Conservation (phyloP, 2,888 invertebrate species). For the Anagyrus pseudococci region DNA sequence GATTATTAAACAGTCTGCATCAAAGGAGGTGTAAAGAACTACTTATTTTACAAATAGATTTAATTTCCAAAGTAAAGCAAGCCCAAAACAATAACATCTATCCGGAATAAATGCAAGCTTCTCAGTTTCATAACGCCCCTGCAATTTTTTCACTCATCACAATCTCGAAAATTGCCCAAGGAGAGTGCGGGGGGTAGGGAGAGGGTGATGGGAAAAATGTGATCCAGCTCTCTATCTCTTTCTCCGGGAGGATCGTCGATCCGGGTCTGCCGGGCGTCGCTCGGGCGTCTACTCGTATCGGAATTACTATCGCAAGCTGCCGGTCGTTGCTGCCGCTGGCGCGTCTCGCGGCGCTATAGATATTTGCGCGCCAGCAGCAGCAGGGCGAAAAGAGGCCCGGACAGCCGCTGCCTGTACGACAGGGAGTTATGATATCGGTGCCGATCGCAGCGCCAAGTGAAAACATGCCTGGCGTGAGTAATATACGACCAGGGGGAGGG, state of each 20-base stretch:
- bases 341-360: background rate
- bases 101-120: no score
- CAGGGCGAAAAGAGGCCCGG: no score
- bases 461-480: constrained; percentile 61
- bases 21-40: no score
- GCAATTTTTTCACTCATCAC: background rate
- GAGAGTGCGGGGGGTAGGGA: background rate
- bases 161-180: background rate
- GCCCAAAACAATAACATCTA: no score
- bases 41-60: no score
- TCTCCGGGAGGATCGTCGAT: background rate
- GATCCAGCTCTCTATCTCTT: background rate
- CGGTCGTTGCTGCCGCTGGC: constrained; percentile 29
- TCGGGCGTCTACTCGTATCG: constrained; percentile 43
- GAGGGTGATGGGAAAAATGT: background rate
- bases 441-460: constrained; percentile 61
- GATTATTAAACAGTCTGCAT: no score
- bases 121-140: no score
- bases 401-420: no score
- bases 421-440: constrained; percentile 62
- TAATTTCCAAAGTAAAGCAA: no score
- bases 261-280: background rate
- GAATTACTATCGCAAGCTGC: constrained; percentile 51
- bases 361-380: constrained; percentile 26
- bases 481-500: constrained; percentile 57